Conservation (phyloP, 2,888 invertebrate species). For the Calephelis perditalis region DNA sequence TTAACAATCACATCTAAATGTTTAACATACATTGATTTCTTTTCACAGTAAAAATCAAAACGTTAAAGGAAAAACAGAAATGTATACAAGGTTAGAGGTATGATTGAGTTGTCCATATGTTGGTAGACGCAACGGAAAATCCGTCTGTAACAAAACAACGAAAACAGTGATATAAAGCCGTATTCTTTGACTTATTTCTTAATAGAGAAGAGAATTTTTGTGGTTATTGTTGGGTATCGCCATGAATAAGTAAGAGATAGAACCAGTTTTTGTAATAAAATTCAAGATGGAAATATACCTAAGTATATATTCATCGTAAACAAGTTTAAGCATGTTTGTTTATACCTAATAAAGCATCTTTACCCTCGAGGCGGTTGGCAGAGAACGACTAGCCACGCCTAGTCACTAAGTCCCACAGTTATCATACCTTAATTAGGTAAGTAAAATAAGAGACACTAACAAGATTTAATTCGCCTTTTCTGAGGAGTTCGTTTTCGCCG, state of each 20-base stretch:
- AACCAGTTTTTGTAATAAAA: not conserved
- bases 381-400: too few species aligned
- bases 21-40: not conserved
- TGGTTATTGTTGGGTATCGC: not conserved
- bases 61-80: not conserved
- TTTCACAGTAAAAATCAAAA: not conserved
- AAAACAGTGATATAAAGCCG: constrained; percentile 3
- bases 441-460: not conserved
- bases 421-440: not conserved
- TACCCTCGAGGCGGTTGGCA: too few species aligned
- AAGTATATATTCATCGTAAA: not conserved
- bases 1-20: not conserved
- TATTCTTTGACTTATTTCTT: constrained; percentile 7
- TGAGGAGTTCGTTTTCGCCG: too few species aligned
- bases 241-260: not conserved
- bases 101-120: not conserved
- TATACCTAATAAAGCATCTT: too few species aligned
- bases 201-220: constrained; percentile 10
- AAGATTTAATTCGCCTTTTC: too few species aligned
- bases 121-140: not conserved
- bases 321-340: too few species aligned
- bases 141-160: not conserved
- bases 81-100: not conserved
- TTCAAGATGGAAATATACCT: not conserved
- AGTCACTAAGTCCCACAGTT: too few species aligned